Percentiles rank a stretch among this genome's conserved stretches.
These are phyloP conservation scores for Chondrosia reniformis DNA, from an alignment of 37 sponge, comb jelly and placozoan genomes.

Conservation along the genomic window DNA sequence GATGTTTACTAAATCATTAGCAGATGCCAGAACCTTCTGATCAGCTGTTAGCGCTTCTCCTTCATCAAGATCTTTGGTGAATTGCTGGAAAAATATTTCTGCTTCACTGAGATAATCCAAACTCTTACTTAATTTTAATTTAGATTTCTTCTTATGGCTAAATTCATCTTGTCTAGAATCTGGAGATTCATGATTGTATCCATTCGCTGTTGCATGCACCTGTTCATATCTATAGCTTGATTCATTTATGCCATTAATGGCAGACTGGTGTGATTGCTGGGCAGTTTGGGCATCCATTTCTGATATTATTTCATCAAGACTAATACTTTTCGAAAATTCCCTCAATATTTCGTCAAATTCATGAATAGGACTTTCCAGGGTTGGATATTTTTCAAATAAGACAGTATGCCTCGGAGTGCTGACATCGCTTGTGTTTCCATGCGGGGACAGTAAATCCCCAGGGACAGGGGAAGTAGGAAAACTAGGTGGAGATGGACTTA, in stretches of 20 bases:
- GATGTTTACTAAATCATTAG: too few species aligned
- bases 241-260: too few species aligned
- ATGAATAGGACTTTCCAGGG: background rate
- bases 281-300: too few species aligned
- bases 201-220: too few species aligned
- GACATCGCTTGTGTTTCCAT: background rate
- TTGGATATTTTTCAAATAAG: background rate
- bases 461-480: slow-evolving; percentile 26
- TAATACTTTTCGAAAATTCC: slow-evolving; percentile 6
- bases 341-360: slow-evolving; percentile 14
- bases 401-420: background rate
- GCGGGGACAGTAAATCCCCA: slow-evolving; percentile 28
- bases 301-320: background rate
- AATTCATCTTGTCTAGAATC: too few species aligned
- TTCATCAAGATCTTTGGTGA: too few species aligned
- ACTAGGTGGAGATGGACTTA: slow-evolving; percentile 1
- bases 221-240: too few species aligned
- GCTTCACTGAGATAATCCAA: slow-evolving; percentile 17
- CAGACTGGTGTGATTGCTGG: too few species aligned
- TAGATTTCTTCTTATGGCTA: background rate
- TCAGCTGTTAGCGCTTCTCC: too few species aligned
- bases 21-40: too few species aligned
- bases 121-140: background rate
- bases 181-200: too few species aligned
- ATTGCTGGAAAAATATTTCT: background rate